Base-by-base conservation (phyloP, 2,797 vertebrate genomes). In the Ambastaia sidthimunki region DNA sequence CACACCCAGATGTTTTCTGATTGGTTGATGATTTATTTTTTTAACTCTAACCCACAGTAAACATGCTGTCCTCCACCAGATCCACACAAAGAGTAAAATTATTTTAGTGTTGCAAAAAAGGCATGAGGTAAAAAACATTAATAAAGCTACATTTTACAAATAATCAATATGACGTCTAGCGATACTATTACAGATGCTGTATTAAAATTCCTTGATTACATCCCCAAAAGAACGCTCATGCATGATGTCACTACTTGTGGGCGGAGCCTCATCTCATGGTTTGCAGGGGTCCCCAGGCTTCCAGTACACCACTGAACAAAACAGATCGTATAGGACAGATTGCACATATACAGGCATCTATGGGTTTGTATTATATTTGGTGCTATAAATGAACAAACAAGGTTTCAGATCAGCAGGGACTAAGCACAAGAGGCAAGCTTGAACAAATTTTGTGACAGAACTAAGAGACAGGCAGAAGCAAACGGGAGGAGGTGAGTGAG, bases 391-490 rank as follows among this genome's bases (percentile, higher is more conserved):
- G 7, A 72, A 55, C 44, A 54, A 31, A 72, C 7, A 37, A 72
- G 59, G 31, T 15, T 65, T 71, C 19, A 6, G 25, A 50, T 37
- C 52, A 34, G n/a, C 34, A 12, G 66, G 3, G 28, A 71, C 28
- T 34, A 15, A 76, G 34, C 10, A 7, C 19, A 76, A 19, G 23
- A 77, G 75, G 54, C 25, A 34, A 71, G 44, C 55, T 63, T 10
- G 67, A 6, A 62, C 19, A 50, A 63, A 71, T 50, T 37, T 31
- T 69, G 55, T 47, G 63, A 76, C 50, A 76, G 52, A 69, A 52
- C 11, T 73, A 23, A 71, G 25, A 71, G 67, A 71, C 76, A 62
- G 55, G 68, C 41, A 69, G 77, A 23, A 75, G 70, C 54, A 79
- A 47, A 57, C 13, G 3, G 60, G 63, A 84, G 73, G 52, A 41